Conservation (phyloP, 2,888 invertebrate species). For the Tubulanus polymorphus region DNA sequence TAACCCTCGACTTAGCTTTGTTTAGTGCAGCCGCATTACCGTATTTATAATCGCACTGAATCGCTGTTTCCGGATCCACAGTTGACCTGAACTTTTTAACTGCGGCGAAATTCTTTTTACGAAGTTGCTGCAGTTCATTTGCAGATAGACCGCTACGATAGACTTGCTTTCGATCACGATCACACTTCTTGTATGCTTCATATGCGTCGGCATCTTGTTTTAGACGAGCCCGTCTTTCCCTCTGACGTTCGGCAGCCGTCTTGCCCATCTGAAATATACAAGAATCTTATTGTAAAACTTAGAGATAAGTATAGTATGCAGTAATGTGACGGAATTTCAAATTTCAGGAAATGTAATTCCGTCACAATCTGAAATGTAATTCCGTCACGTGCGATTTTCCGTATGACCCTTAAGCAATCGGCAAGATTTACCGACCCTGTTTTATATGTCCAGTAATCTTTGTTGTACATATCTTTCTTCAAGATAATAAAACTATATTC, state of each 20-base stretch:
- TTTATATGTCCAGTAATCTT: too few species aligned
- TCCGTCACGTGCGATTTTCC: not conserved
- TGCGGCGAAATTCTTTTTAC: not conserved
- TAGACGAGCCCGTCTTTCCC: not conserved
- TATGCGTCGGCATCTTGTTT: not conserved
- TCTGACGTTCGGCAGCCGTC: not conserved
- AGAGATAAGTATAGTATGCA: not conserved
- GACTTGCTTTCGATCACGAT: not conserved
- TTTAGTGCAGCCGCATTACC: not conserved
- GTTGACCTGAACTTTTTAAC: not conserved
- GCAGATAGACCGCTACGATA: not conserved
- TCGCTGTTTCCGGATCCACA: not conserved
- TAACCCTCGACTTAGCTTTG: constrained; percentile 1
- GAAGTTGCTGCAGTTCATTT: not conserved
- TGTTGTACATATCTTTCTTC: too few species aligned
- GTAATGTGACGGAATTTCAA: not conserved
- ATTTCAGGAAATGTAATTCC: not conserved
- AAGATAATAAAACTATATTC: not conserved
- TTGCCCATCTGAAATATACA: not conserved
- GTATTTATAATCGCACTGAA: not conserved
- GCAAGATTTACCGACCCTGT: too few species aligned
- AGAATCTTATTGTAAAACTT: not conserved
- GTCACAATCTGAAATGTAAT: not conserved
- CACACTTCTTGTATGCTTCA: not conserved
- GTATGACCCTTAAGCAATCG: not conserved